Evolutionary conservation across 2,113 vertebrate genomes (phyloP), one percentile per base, ranked within the genome.

Genomic region (Leucopsar rothschildi): DNA sequence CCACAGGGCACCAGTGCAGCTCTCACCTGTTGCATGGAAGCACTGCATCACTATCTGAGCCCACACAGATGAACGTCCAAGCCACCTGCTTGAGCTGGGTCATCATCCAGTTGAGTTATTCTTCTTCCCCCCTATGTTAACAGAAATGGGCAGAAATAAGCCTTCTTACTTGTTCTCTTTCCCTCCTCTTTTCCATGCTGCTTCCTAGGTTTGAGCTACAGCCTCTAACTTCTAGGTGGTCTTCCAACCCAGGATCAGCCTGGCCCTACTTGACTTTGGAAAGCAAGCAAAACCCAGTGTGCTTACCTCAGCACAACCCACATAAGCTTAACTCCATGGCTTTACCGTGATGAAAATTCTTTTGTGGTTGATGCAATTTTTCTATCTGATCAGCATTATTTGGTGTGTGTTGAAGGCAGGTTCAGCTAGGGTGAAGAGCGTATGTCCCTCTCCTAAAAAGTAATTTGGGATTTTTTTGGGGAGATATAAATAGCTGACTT

Each of bases 351-450:
- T 5, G 4, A 90, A 90, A 69, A 53, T 65, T 87, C 42, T 85
- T 88, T 24, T 44, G 40, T 70, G 64, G 50, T 65, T 86, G 27
- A 66, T 25, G 17, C 47, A 40, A 14, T 92, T 88, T 85, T 92
- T 72, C 20, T 77, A 23, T 84, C 92, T 79, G 80, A 82, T 84
- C 80, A 87, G 77, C 86, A 68, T 28, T 72, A 80, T 88, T 75
- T 78, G 60, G 59, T 75, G 83, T 52, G 64, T 60, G 22, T 82
- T 92, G 72, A 86, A 82, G 70, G n/a, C 88, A 84, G 55, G 94
- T 91, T 96, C 83, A 94, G 35, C 72, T 93, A 40, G 69, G 88
- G 83, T 93, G 86, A 96, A 78, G n/a, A 92, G 69, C 44, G 11
- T 52, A 45, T 76, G 60, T 86, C 0, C 1, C 22, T 81, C 35